phyloP scores from a whole-genome alignment of 2,888 invertebrate genomes.

The Ecliptopera silaceata region DNA sequence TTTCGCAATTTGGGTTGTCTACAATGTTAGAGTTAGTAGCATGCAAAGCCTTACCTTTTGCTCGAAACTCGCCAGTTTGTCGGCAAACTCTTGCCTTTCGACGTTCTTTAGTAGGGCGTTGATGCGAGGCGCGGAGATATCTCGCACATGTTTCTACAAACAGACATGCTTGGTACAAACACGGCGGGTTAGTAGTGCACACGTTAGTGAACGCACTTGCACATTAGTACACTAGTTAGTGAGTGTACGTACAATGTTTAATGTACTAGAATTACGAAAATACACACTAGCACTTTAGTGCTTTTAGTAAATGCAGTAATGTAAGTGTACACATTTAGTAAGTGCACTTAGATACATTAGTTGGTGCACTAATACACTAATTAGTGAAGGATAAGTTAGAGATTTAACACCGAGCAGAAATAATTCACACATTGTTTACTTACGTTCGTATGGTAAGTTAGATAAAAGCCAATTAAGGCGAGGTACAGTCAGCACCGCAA shows the following conservation, averaged over 20 bases:
- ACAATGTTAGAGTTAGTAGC: conserved; percentile 23
- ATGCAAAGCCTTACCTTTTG: conserved; percentile 75
- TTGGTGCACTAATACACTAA: background rate
- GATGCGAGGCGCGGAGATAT: conserved; percentile 61
- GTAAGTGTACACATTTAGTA: background rate
- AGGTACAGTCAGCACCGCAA: background rate
- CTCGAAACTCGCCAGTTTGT: conserved; percentile 74
- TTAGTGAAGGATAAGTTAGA: conserved; percentile 29
- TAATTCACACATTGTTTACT: background rate
- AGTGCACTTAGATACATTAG: background rate
- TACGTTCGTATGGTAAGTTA: background rate
- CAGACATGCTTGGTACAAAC: conserved; percentile 72
- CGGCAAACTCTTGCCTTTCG: conserved; percentile 74
- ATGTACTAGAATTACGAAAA: background rate
- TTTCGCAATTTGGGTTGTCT: background rate
- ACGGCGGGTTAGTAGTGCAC: conserved; percentile 59
- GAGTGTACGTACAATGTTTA: background rate
- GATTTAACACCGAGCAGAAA: conserved; percentile 1
- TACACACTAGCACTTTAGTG: background rate
- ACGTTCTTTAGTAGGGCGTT: conserved; percentile 65
- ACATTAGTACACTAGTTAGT: background rate
- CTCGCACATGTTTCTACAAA: conserved; percentile 72
- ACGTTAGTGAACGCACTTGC: conserved; percentile 13
- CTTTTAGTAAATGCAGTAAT: background rate
- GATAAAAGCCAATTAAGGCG: background rate